Percentiles rank a stretch among this genome's conserved stretches.
phyloP scores from a whole-genome alignment of 2,888 invertebrate genomes.

The Pachymerium ferrugineum region DNA sequence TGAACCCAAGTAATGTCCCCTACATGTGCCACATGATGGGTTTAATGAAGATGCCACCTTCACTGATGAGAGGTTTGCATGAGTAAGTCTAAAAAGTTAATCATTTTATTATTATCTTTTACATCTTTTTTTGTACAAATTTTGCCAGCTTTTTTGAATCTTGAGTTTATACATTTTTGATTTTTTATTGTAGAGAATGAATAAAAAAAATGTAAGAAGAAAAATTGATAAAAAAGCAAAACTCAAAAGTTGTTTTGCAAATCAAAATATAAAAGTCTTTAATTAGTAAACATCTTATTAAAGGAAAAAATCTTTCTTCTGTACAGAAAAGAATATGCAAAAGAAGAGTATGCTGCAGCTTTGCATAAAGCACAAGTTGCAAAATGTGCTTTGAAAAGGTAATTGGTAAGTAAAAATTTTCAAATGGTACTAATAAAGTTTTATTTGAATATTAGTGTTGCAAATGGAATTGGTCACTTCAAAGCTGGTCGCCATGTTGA shows the following conservation, averaged over 20 bases:
- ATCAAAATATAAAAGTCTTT: not conserved
- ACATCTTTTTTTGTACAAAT: not conserved
- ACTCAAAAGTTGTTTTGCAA: too few relatives aligned
- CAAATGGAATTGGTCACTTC: slow-evolving; percentile 51
- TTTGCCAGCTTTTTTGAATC: not conserved
- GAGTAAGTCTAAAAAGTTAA: slow-evolving; percentile 27
- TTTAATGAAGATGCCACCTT: slow-evolving; percentile 22
- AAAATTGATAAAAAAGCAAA: too few relatives aligned
- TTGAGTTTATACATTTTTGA: too few relatives aligned
- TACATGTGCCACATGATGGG: slow-evolving; percentile 33
- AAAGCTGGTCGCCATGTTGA: slow-evolving; percentile 88
- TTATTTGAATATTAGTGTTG: slow-evolving; percentile 19
- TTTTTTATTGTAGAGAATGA: not conserved
- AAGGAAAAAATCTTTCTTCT: not conserved
- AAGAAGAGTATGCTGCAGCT: slow-evolving; percentile 34
- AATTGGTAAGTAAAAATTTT: not conserved
- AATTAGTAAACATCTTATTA: not conserved
- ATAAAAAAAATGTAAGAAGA: not conserved
- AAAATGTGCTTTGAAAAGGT: slow-evolving; percentile 36
- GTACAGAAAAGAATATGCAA: slow-evolving; percentile 31
- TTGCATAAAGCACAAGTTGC: slow-evolving; percentile 35
- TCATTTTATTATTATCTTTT: not conserved
- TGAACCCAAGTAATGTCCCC: slow-evolving; percentile 34
- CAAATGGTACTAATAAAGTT: too few relatives aligned
- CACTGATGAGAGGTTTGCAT: slow-evolving; percentile 35